Evolutionary conservation across 2,888 invertebrate species (phyloP).

Genomic region (Lepidocyrtoides sp.): DNA sequence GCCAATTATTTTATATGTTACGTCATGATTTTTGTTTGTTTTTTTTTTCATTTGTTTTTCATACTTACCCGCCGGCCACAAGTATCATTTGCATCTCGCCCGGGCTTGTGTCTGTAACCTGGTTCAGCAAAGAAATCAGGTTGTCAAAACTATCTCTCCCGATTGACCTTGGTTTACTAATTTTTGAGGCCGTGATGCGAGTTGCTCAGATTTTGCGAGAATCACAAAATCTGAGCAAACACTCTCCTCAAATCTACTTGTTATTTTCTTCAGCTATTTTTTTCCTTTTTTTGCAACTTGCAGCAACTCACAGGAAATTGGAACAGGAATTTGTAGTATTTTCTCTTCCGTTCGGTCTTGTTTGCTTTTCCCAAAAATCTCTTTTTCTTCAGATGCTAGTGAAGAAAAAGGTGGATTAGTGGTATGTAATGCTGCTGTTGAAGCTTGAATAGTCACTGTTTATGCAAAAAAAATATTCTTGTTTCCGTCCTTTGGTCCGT

Average conservation of each 20-base stretch:
- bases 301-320: neutral
- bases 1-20: neutral
- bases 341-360: too few relatives aligned
- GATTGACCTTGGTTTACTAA: slow-evolving; percentile 77
- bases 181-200: slow-evolving; percentile 72
- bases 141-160: slow-evolving; percentile 81
- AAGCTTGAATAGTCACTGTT: too few relatives aligned
- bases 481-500: neutral
- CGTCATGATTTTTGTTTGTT: neutral
- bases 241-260: slow-evolving; percentile 11
- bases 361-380: neutral
- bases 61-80: slow-evolving; percentile 85
- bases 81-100: slow-evolving; percentile 85
- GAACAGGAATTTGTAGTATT: neutral
- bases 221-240: slow-evolving; percentile 76
- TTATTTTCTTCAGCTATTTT: neutral
- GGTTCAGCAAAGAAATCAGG: slow-evolving; percentile 80
- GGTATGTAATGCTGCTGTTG: too few relatives aligned
- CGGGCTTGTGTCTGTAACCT: slow-evolving; percentile 80
- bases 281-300: slow-evolving; percentile 6
- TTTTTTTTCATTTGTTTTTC: neutral
- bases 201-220: slow-evolving; percentile 75
- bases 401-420: too few relatives aligned
- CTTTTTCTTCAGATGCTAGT: neutral
- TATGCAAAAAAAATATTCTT: neutral